Evolutionary conservation across 2,113 vertebrate species (phyloP).

Genomic region (Dromas ardeola): DNA sequence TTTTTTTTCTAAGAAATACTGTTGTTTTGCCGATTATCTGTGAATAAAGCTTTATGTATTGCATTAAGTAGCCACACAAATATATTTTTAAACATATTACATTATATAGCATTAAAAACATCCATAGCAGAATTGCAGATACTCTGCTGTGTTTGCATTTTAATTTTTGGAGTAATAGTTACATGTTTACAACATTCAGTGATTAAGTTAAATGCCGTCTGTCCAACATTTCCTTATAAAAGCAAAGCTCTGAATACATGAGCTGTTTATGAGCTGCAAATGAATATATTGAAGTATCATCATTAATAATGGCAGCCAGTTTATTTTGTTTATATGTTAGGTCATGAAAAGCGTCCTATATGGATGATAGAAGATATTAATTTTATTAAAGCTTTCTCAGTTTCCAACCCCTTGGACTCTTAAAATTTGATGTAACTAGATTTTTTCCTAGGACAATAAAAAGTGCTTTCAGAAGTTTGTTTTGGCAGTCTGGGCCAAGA

Average conservation of each 20-base stretch:
- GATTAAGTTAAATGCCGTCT: not conserved
- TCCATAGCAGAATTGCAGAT: not conserved
- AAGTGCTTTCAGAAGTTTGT: not conserved
- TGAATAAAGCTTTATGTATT: not conserved
- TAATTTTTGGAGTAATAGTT: not conserved
- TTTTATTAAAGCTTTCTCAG: conserved; percentile 46
- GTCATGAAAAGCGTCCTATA: not conserved
- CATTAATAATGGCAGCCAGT: conserved; percentile 3
- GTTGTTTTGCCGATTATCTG: not conserved
- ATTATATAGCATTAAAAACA: not conserved
- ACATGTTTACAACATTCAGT: not conserved
- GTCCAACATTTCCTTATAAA: not conserved
- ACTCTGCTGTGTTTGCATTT: not conserved
- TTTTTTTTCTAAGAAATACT: not conserved
- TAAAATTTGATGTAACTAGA: not conserved
- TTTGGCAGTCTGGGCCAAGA: not conserved
- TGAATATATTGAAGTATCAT: not conserved
- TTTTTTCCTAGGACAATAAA: not conserved
- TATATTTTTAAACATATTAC: not conserved
- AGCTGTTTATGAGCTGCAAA: conserved; percentile 6
- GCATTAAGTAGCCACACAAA: not conserved
- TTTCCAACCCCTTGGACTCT: not conserved
- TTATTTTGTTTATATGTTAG: conserved; percentile 15
- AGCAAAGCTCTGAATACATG: not conserved
- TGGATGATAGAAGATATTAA: not conserved